Evolutionary conservation across 2,797 vertebrate species (phyloP).

Genomic region (Myripristis jacobus): DNA sequence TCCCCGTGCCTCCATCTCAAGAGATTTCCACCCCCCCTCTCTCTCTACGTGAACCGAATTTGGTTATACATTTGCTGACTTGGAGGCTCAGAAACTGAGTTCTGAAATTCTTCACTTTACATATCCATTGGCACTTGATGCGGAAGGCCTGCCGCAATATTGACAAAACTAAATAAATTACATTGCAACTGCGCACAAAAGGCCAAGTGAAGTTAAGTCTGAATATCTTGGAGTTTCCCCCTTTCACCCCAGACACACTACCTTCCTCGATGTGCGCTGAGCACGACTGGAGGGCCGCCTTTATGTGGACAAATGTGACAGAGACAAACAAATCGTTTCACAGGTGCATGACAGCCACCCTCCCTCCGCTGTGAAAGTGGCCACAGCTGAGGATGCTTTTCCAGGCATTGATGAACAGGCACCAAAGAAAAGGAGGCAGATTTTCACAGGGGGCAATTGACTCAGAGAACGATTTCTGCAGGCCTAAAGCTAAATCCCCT

Average conservation of each 20-base stretch:
- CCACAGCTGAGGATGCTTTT: not conserved
- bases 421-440: slow-evolving; percentile 15
- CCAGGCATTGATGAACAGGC: not conserved
- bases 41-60: slow-evolving; percentile 32
- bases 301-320: not conserved
- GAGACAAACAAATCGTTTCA: no score
- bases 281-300: not conserved
- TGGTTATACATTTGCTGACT: slow-evolving; percentile 40
- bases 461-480: slow-evolving; percentile 6
- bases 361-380: not conserved
- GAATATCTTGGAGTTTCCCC: slow-evolving; percentile 38
- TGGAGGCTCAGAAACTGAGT: slow-evolving; percentile 42
- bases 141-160: slow-evolving; percentile 39
- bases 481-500: slow-evolving; percentile 15
- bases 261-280: slow-evolving; percentile 11
- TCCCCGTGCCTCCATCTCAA: not conserved
- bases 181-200: slow-evolving; percentile 17
- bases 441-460: slow-evolving; percentile 2
- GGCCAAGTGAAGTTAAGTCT: not conserved
- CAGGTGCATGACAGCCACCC: no score
- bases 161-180: slow-evolving; percentile 44
- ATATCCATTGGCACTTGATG: slow-evolving; percentile 43
- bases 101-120: slow-evolving; percentile 25
- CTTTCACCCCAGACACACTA: slow-evolving; percentile 9
- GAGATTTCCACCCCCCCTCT: slow-evolving; percentile 30